Percentiles rank a stretch among this genome's conserved stretches.
phyloP scores from a whole-genome alignment of 2,888 invertebrate species.

The Platerodrilus igneus region DNA sequence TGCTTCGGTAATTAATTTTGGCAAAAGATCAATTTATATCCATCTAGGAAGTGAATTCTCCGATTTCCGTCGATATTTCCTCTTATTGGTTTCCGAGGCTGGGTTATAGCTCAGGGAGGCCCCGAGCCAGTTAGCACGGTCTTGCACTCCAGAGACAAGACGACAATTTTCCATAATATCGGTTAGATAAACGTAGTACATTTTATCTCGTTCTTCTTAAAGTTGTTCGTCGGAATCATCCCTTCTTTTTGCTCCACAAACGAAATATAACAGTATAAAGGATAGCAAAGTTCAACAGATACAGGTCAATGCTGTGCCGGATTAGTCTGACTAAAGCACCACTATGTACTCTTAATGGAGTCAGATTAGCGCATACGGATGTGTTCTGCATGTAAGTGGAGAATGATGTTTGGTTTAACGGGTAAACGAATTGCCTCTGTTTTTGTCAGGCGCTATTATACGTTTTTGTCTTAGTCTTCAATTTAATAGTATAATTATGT shows the following conservation, averaged over 20 bases:
- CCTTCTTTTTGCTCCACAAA: conserved; percentile 16
- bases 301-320: conserved; percentile 25
- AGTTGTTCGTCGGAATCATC: conserved; percentile 13
- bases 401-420: conserved; percentile 50
- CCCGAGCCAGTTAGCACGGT: conserved; percentile 32
- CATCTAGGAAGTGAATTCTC: conserved; percentile 30
- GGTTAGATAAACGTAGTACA: conserved; percentile 29
- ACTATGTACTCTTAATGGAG: conserved; percentile 46
- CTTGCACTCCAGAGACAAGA: conserved; percentile 33
- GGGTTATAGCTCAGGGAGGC: conserved; percentile 33
- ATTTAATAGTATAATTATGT: conserved; percentile 19
- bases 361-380: conserved; percentile 48
- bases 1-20: conserved; percentile 34
- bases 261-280: conserved; percentile 7
- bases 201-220: conserved; percentile 22
- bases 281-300: conserved; percentile 14
- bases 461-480: conserved; percentile 27
- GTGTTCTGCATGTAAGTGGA: conserved; percentile 50
- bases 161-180: conserved; percentile 31
- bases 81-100: conserved; percentile 33
- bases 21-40: conserved; percentile 33
- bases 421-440: conserved; percentile 44
- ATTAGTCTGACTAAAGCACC: conserved; percentile 33
- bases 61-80: conserved; percentile 34
- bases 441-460: conserved; percentile 34